Base-by-base conservation (phyloP, 2,113 vertebrate species). In the Micronycteris hirsuta region DNA sequence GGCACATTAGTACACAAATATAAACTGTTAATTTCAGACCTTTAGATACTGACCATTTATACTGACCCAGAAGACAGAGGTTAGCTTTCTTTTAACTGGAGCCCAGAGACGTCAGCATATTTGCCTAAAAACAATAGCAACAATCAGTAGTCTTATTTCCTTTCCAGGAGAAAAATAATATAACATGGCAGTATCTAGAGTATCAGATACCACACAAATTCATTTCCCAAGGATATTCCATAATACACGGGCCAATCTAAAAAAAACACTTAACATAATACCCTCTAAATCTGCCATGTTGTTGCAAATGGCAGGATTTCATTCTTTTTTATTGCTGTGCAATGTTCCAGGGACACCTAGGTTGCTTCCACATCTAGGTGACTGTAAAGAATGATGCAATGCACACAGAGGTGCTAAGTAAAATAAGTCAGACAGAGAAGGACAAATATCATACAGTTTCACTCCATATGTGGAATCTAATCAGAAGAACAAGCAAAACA, bases 161-260 rank as follows among this genome's bases (percentile, higher is more conserved):
- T 82, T 90, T 17, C 10, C 43, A 47, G 4, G 6, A 81, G 49
- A 90, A 49, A 31, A 4, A 54, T 43, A 71, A 16, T 7, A 81
- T 10, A 63, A 82, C 8, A 20, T 13, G 54, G n/a, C 0, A 0
- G 2, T 24, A 36, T 1, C 22, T 5, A 73, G 45, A 31, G 1
- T 17, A 43, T 83, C 7, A 16, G 11, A 15, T 36, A 47, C 0
- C 8, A 73, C 24, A 58, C 11, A 61, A 41, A 93, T 67, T 91
- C 14, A 88, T 28, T 95, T 91, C 13, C 14, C 63, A 76, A 78
- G n/a, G 0, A 56, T 45, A 56, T 36, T 80, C 7, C 7, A 83
- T 43, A 43, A 67, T 2, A 52, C 17, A 63, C 8, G 82, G 9
- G 13, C 41, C 7, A 47, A 67, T 26, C 3, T 36, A 78, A 93